Evolutionary conservation across 2,888 invertebrate species (phyloP).

Genomic region (Napeogenes sylphis): DNA sequence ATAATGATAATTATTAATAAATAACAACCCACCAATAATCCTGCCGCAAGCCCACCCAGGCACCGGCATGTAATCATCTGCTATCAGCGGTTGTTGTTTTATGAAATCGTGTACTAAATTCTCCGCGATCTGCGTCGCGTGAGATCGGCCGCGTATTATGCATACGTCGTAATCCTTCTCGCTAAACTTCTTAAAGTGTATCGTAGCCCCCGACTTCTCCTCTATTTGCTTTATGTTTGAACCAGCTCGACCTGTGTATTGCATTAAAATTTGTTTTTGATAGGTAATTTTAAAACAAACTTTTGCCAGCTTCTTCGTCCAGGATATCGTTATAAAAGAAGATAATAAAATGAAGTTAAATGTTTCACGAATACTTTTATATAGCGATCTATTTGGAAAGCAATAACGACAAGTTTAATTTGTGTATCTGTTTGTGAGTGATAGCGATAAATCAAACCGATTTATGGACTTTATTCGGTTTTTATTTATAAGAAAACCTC

Average conservation of each 20-base stretch:
- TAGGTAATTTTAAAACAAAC: too few species aligned
- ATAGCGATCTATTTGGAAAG: too few species aligned
- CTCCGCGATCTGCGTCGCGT: slow-evolving; percentile 84
- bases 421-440: too few species aligned
- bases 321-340: too few species aligned
- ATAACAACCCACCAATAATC: slow-evolving; percentile 80
- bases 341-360: too few species aligned
- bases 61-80: slow-evolving; percentile 82
- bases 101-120: slow-evolving; percentile 81
- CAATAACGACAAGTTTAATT: too few species aligned
- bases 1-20: neutral
- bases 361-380: too few species aligned
- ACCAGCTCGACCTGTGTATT: slow-evolving; percentile 80
- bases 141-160: slow-evolving; percentile 82
- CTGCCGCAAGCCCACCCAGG: slow-evolving; percentile 82
- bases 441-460: too few species aligned
- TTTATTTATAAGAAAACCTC: too few species aligned
- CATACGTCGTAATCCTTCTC: slow-evolving; percentile 82
- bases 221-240: slow-evolving; percentile 86
- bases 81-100: slow-evolving; percentile 82
- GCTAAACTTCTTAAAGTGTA: slow-evolving; percentile 69
- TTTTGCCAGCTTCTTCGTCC: too few species aligned
- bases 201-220: slow-evolving; percentile 81
- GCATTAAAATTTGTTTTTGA: too few species aligned
- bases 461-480: too few species aligned